Evolutionary conservation across 2,797 vertebrate genomes (phyloP).

Genomic region (Distichodus sexfasciatus): DNA sequence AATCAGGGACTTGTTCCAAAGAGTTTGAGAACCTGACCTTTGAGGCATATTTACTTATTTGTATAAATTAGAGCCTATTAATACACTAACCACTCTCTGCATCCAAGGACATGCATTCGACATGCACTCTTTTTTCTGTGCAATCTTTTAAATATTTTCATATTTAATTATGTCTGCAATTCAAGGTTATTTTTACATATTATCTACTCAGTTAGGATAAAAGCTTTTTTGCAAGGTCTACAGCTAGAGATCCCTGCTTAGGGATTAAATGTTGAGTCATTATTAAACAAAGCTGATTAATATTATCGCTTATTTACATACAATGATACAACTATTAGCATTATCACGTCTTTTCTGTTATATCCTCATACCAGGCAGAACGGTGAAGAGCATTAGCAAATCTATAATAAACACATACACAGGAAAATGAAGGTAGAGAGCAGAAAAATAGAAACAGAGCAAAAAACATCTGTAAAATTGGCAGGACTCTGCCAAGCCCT

Average conservation of each 20-base stretch:
- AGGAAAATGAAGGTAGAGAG: no score
- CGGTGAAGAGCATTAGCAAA: no score
- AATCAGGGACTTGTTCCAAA: slow-evolving; percentile 6
- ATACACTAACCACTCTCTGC: slow-evolving; percentile 2
- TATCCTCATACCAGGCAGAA: no score
- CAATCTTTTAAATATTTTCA: no score
- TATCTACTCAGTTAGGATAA: not conserved
- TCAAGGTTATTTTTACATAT: not conserved
- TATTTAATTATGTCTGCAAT: no score
- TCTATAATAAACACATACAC: no score
- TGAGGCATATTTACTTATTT: slow-evolving; percentile 12
- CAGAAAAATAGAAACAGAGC: no score
- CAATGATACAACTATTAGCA: no score
- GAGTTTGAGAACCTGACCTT: slow-evolving; percentile 7
- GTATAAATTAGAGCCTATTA: slow-evolving; percentile 18
- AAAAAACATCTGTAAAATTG: no score
- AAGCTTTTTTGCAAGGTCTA: not conserved
- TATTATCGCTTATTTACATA: not conserved
- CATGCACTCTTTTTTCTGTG: no score
- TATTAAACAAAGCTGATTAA: not conserved
- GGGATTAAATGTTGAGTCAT: not conserved
- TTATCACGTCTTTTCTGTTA: no score
- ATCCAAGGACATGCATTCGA: slow-evolving; percentile 28
- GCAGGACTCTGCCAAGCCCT: no score
- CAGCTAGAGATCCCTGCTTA: not conserved